Base-by-base conservation (phyloP, 2,888 invertebrate species). In the Caenorhabditis angaria region DNA sequence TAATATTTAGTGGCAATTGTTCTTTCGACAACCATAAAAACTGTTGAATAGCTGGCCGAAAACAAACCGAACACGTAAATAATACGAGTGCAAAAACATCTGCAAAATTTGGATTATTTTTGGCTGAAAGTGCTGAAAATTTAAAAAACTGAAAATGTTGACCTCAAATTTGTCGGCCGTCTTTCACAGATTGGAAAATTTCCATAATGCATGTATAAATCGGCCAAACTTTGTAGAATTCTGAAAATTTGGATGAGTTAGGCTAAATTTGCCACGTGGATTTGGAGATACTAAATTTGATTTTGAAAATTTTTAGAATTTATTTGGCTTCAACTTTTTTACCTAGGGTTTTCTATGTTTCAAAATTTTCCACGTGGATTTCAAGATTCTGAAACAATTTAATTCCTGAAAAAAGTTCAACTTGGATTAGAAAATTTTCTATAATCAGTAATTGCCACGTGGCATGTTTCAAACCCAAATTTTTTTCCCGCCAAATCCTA, bases 1-100 rank as follows among this genome's bases (percentile, higher is more conserved):
- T 56, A 69, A 12, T 24, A 60, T 24, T 41, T 60, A 8, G 69
- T 69, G 8, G 69, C 69, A 14, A 69, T 69, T 28, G 69, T 69
- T 12, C 69, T 48, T 20, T 69, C 69, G 14, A 69, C 56, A 25
- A 69, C 64, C 69, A 69, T 69, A 56, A 69, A 69, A 55, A 64
- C 69, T 0, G 69, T 69, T 1, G 62, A 62, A 20, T 69, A 69
- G n/a, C 69, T 69, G 28, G 69, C 63, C 35, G 59, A 63, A 18
- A 69, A 69, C n/a, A 69, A 29, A 1, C 69, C 69, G 41, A 69
- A 69, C 48, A 69, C 58, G 60, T 69, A 69, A 27, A 59, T 63
- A 24, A 69, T 32, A 32, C 69, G 55, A 2, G 69, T 64, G 41
- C 47, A 8, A 1, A 69, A 59, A 24, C 69, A 69, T 64, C 69